These are phyloP conservation scores for Hippocampus comes DNA, from an alignment of 2,113 vertebrate species.

Conservation along the genomic window DNA sequence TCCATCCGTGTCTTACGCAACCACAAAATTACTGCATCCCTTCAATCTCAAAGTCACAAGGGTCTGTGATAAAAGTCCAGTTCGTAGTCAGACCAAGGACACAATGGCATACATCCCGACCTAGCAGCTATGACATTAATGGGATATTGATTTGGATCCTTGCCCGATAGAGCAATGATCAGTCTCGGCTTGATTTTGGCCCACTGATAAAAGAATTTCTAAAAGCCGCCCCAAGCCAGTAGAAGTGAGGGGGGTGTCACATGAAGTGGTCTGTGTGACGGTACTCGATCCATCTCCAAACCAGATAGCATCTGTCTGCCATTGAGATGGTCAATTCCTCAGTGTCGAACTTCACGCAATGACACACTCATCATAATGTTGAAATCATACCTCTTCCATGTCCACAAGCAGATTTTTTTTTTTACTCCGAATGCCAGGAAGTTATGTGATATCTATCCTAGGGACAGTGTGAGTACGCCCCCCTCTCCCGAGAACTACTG, in stretches of 20 bases:
- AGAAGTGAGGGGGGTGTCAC: conserved; percentile 43
- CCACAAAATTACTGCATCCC: neutral
- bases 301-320: conserved; percentile 65
- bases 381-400: conserved; percentile 32
- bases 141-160: conserved; percentile 50
- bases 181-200: conserved; percentile 40
- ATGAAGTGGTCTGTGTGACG: conserved; percentile 48
- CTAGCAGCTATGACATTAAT: conserved; percentile 33
- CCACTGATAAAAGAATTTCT: conserved; percentile 26
- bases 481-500: neutral
- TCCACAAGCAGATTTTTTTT: conserved; percentile 36
- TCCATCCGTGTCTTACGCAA: neutral
- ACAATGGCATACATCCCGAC: conserved; percentile 42
- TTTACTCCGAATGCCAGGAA: conserved; percentile 32
- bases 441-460: conserved; percentile 33
- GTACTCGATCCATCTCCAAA: conserved; percentile 55
- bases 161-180: conserved; percentile 41
- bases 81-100: conserved; percentile 33
- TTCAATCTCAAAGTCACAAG: conserved; percentile 10
- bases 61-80: neutral
- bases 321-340: conserved; percentile 41
- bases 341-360: conserved; percentile 24
- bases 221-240: conserved; percentile 26
- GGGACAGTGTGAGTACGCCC: conserved; percentile 51
- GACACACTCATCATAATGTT: conserved; percentile 8